Evolutionary conservation across 1,140 invertebrate genomes (phyloP).

Genomic region (Pseudomyrmex flavicornis): DNA sequence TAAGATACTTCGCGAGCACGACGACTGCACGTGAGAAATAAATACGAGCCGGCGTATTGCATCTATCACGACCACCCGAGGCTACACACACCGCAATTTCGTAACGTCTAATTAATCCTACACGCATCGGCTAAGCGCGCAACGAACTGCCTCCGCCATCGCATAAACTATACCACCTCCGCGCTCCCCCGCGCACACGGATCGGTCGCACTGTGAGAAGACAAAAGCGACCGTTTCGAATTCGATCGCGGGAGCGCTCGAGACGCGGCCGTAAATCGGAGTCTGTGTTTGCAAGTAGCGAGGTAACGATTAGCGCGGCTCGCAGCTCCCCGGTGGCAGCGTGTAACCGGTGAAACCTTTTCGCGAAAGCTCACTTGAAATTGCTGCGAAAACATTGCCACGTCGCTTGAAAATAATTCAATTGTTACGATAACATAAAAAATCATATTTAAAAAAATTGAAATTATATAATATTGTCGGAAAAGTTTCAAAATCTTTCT

Average conservation of each 20-base stretch:
- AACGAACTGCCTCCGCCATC: constrained; percentile 27
- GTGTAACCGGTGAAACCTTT: constrained; percentile 70
- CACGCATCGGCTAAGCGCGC: constrained; percentile 28
- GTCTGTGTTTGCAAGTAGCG: constrained; percentile 43
- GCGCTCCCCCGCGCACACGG: constrained; percentile 2
- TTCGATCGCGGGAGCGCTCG: not conserved
- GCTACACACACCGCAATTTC: constrained; percentile 49
- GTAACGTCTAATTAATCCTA: constrained; percentile 58
- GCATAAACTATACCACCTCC: constrained; percentile 37
- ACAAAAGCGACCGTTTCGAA: constrained; percentile 41
- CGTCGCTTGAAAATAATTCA: not conserved
- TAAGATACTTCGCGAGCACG: constrained; percentile 15
- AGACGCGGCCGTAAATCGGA: constrained; percentile 60
- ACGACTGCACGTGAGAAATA: constrained; percentile 47
- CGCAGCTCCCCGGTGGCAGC: constrained; percentile 47
- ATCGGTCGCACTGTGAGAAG: constrained; percentile 22
- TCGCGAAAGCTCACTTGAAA: constrained; percentile 52
- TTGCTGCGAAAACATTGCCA: no score
- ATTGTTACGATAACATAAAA: not conserved
- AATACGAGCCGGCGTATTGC: constrained; percentile 27
- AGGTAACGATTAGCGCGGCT: constrained; percentile 60
- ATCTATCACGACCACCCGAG: constrained; percentile 41
- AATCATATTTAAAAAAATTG: no score
- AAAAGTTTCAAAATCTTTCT: no score
- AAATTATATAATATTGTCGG: no score